Conservation (phyloP, 2,888 invertebrate genomes). For the Pocota personata region DNA sequence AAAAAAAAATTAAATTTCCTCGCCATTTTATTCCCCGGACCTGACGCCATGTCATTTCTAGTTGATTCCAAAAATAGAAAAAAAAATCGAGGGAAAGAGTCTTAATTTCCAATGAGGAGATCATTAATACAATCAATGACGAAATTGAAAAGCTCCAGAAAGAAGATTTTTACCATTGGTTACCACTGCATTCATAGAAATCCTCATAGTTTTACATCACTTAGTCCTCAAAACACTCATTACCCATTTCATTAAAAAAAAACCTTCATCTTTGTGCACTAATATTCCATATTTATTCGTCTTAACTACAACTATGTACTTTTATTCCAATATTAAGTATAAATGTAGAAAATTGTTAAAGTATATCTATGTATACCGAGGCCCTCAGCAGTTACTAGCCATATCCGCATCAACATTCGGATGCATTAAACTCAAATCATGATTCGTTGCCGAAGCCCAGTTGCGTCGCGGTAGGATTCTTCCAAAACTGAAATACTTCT, state of each 20-base stretch:
- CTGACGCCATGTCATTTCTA: too few species aligned
- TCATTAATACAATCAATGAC: too few species aligned
- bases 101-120: too few species aligned
- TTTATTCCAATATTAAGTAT: constrained; percentile 33
- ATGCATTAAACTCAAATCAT: constrained; percentile 67
- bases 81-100: too few species aligned
- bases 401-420: constrained; percentile 41
- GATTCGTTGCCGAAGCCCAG: constrained; percentile 81
- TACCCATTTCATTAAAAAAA: neutral
- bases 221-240: too few species aligned
- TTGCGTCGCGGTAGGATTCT: constrained; percentile 80
- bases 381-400: constrained; percentile 23
- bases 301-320: neutral
- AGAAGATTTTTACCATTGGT: too few species aligned
- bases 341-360: constrained; percentile 63
- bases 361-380: neutral
- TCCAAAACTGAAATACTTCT: constrained; percentile 81
- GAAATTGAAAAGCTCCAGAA: too few species aligned
- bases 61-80: too few species aligned
- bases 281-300: constrained; percentile 5
- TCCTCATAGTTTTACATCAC: too few species aligned
- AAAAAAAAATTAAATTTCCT: too few species aligned
- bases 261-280: neutral
- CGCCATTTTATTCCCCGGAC: too few species aligned
- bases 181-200: too few species aligned